Evolutionary conservation across 2,888 invertebrate species (phyloP), one percentile per base, ranked within the genome.

Genomic region (Sesia bembeciformis): DNA sequence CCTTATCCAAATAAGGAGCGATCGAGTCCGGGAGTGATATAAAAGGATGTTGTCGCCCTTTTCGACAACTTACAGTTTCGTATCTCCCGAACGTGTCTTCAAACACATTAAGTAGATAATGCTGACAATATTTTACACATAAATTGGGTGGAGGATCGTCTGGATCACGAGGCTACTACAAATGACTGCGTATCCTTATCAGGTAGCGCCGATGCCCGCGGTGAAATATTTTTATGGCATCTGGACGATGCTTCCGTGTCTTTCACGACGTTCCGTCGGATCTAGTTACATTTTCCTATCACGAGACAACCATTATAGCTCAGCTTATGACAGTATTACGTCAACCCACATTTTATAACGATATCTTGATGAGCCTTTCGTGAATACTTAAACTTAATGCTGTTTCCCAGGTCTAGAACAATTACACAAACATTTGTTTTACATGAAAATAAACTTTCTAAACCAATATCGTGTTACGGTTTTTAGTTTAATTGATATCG

Each of bases 111-210:
- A 58, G 57, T 73, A 70, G 72, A 74, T 74, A 74, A 70, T 63
- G 57, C 58, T 61, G 64, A 68, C 65, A 61, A 63, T 71, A 59
- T 67, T 67, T 67, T 40, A 72, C 70, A 78, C 78, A 81, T 82
- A 82, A 83, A 83, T 81, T 71, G 72, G 76, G 65, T 74, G 66
- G 67, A 62, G 64, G 65, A 64, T 62, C 60, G 66, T 62, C 64
- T 68, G 72, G 77, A 76, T 72, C 78, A 75, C 71, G 78, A 72
- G 67, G 74, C 74, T 75, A 75, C 79, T 81, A 84, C 81, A 81
- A 85, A 84, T 77, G 79, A 81, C 78, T 74, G 81, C 81, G 81
- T 85, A 84, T 77, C 81, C 81, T 84, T 86, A 84, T 85, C 85
- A 84, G 82, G 84, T 85, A 87, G 84, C 82, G 62, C 68, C 71